These are phyloP conservation scores for Diadema setosum DNA, from an alignment of 35 echinoderm and acorn worm species.

Conservation along the genomic window DNA sequence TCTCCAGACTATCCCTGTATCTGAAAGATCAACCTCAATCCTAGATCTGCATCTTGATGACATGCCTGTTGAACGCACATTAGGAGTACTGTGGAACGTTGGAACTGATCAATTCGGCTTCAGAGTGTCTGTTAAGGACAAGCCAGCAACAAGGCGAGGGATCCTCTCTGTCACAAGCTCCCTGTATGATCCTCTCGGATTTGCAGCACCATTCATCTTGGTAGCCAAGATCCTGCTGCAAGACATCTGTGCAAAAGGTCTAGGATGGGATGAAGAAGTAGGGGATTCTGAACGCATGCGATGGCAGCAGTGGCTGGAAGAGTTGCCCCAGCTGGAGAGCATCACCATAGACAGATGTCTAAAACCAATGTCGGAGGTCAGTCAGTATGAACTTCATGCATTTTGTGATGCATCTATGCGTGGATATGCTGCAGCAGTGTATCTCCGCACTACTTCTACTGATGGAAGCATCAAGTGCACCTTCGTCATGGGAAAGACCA, in stretches of 20 bases:
- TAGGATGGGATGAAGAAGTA: not conserved
- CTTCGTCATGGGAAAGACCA: too few relatives aligned
- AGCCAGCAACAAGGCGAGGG: too few relatives aligned
- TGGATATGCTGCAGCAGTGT: too few relatives aligned
- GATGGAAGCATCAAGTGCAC: too few relatives aligned
- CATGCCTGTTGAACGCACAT: not conserved
- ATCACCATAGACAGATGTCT: not conserved
- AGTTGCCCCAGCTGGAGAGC: not conserved
- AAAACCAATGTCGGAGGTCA: not conserved
- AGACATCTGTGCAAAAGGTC: not conserved
- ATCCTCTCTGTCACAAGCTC: too few relatives aligned
- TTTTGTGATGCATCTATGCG: too few relatives aligned
- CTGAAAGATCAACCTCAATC: not conserved
- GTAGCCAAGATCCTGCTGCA: too few relatives aligned
- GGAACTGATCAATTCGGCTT: not conserved
- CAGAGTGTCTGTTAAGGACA: too few relatives aligned
- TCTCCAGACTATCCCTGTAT: too few relatives aligned
- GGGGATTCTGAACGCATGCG: not conserved
- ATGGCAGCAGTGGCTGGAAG: not conserved
- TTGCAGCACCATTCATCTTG: too few relatives aligned
- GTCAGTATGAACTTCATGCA: not conserved
- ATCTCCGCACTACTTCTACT: too few relatives aligned
- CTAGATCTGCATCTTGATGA: not conserved
- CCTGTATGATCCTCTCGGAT: too few relatives aligned
- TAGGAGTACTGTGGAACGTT: slow-evolving; percentile 11